These are phyloP conservation scores for Montifringilla adamsi DNA, from an alignment of 2,113 vertebrate genomes.

Conservation along the genomic window DNA sequence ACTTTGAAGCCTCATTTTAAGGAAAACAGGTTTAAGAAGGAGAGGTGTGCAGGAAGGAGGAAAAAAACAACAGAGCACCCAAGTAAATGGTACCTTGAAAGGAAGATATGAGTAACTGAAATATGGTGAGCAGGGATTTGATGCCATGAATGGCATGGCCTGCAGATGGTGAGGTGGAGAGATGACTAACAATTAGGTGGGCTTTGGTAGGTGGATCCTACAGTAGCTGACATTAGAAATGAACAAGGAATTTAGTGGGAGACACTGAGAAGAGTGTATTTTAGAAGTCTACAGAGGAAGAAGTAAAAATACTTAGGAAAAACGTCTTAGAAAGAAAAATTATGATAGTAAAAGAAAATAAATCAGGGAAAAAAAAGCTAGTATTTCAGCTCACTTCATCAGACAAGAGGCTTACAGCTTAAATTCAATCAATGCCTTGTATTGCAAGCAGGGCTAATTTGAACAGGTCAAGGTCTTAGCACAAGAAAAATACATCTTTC, in stretches of 20 bases:
- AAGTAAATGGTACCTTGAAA: not conserved
- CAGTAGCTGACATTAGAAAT: not conserved
- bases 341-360: not conserved
- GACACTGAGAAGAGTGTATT: not conserved
- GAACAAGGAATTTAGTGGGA: not conserved
- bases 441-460: not conserved
- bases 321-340: not conserved
- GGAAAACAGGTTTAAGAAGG: not conserved
- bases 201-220: conserved; percentile 14
- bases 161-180: conserved; percentile 5
- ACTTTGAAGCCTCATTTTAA: not conserved
- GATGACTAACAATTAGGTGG: conserved; percentile 30
- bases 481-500: not conserved
- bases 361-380: not conserved
- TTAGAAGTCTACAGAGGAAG: not conserved
- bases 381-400: not conserved
- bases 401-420: not conserved
- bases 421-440: not conserved
- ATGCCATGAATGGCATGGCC: not conserved
- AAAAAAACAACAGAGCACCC: not conserved
- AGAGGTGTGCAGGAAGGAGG: not conserved
- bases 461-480: not conserved
- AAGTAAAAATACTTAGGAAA: not conserved
- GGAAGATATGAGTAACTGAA: not conserved
- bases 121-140: not conserved